Base-by-base conservation (phyloP, 2,113 vertebrate species). In the Bothrops jararaca region DNA sequence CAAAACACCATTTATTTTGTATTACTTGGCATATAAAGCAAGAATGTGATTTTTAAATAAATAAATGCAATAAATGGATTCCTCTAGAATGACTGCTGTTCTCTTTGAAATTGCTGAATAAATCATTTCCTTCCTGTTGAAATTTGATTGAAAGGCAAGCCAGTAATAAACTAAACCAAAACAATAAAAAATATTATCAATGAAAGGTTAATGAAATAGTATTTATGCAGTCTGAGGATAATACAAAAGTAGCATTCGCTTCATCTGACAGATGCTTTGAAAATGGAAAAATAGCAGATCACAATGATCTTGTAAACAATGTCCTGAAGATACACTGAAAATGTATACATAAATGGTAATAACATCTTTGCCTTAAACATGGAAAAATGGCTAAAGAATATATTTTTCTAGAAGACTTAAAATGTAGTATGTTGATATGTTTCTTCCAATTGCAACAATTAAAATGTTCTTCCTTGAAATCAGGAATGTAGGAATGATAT, bases 391-490 rank as follows among this genome's bases (percentile, higher is more conserved):
- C 95, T 96, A 97, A 97, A 39, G 13, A 95, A 95, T 92, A 94
- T 24, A 95, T 96, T 95, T 96, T 96, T 95, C 94, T 91, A 91
- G 90, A 95, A 95, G 93, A 96, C 95, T 96, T 95, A 94, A 95
- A 88, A 94, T 92, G 91, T 74, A 97, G 91, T 94, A 95, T 96
- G 94, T 92, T 94, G 95, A 94, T 95, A 92, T 8, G 93, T 93
- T 39, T 91, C 93, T 96, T 96, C 95, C 94, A 97, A 96, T 4
- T 91, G 56, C 93, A 97, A 96, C 93, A 96, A 96, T 96, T 95
- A 94, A 94, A 97, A 95, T 69, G 86, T 8, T 87, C 93, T 60
- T 89, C 96, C 95, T 93, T 92, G 86, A 93, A 95, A 95, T 58
- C 11, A 93, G 85, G 85, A 54, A 29, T 3, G 22, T 4, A 88